Percentiles rank a stretch among this genome's conserved stretches.
phyloP scores from a whole-genome alignment of 2,113 vertebrate genomes.

The Xiphias gladius region DNA sequence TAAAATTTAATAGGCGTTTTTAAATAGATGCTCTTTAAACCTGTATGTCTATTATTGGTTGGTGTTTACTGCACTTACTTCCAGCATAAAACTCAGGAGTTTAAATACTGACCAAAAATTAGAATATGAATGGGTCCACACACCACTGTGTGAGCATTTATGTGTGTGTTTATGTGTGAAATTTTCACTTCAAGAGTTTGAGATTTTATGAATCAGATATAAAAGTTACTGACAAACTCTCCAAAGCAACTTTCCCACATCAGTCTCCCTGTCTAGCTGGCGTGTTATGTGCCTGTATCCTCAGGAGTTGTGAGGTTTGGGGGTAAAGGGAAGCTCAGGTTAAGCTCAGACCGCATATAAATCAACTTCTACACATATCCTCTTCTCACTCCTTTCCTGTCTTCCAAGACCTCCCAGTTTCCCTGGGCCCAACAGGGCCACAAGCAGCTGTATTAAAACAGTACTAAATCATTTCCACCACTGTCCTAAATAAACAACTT shows the following conservation, averaged over 20 bases:
- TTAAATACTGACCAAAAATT: background rate
- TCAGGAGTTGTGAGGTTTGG: conserved; percentile 50
- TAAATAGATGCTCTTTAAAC: background rate
- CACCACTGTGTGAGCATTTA: background rate
- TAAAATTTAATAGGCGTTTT: background rate
- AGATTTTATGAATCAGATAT: background rate
- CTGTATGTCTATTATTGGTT: background rate
- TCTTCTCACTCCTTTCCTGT: conserved; percentile 51
- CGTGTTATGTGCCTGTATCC: conserved; percentile 26
- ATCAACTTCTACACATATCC: conserved; percentile 58
- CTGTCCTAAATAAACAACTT: conserved; percentile 59
- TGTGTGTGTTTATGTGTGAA: background rate
- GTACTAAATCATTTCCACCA: conserved; percentile 59
- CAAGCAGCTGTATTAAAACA: conserved; percentile 54
- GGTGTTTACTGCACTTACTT: background rate
- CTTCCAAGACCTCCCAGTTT: conserved; percentile 63
- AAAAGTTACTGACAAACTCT: conserved; percentile 2
- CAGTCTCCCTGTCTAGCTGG: conserved; percentile 39
- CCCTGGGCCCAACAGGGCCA: conserved; percentile 43
- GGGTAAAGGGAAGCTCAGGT: conserved; percentile 63
- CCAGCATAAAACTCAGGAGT: background rate
- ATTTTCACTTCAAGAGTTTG: background rate
- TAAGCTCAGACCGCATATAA: conserved; percentile 68
- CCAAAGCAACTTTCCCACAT: conserved; percentile 52
- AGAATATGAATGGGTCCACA: background rate